phyloP scores from a whole-genome alignment of 2,797 vertebrate species.

The Ispidina picta region DNA sequence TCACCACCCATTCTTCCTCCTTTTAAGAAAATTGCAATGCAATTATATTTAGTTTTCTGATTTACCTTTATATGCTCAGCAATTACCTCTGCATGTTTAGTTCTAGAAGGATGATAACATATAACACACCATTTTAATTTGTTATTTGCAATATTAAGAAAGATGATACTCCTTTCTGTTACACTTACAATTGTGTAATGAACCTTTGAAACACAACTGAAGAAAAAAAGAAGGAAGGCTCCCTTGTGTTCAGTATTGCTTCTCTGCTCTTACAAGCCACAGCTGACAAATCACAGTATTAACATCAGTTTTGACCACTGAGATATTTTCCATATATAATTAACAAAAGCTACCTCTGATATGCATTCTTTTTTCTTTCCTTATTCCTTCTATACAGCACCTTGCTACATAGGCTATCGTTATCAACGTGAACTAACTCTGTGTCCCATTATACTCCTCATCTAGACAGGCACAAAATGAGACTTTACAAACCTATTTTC shows the following conservation, averaged over 20 bases:
- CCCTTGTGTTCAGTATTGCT: background rate
- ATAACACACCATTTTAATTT: background rate
- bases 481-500: background rate
- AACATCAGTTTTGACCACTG: background rate
- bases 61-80: background rate
- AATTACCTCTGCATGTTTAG: background rate
- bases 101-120: background rate
- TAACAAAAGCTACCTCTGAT: background rate
- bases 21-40: background rate
- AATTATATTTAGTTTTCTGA: background rate
- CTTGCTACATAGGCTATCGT: background rate
- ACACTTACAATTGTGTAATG: background rate
- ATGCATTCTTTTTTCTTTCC: background rate
- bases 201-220: background rate
- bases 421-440: background rate
- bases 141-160: background rate
- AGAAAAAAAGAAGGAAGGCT: background rate
- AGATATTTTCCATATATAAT: background rate
- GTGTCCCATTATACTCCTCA: background rate
- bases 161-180: background rate
- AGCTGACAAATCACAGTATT: background rate
- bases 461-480: accelerated
- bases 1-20: background rate
- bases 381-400: background rate
- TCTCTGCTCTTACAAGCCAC: background rate